Conservation (phyloP, 2,113 vertebrate genomes). For the Mastomys natalensis region DNA sequence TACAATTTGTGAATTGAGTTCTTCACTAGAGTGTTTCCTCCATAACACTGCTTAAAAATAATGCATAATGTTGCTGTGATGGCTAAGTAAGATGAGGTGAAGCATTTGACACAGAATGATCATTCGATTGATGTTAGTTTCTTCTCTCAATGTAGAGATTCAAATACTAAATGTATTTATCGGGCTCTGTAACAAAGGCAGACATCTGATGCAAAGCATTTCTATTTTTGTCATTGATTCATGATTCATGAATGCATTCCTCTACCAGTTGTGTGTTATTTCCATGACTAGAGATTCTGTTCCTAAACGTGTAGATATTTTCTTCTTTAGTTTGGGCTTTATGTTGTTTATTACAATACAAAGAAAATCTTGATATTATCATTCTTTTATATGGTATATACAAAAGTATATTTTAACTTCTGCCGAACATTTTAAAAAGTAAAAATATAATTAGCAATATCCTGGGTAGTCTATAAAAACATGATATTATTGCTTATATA, state of each 20-base stretch:
- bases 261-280: slow-evolving; percentile 55
- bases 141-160: slow-evolving; percentile 31
- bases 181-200: slow-evolving; percentile 39
- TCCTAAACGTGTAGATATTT: slow-evolving; percentile 11
- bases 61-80: not conserved
- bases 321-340: not conserved
- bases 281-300: slow-evolving; percentile 53
- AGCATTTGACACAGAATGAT: not conserved
- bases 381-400: slow-evolving; percentile 20
- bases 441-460: not conserved
- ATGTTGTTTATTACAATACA: slow-evolving; percentile 12
- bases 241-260: slow-evolving; percentile 70
- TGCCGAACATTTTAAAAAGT: slow-evolving; percentile 12
- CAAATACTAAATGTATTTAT: slow-evolving; percentile 52
- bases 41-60: not conserved
- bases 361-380: not conserved
- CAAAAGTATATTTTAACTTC: not conserved
- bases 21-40: not conserved
- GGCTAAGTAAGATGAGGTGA: slow-evolving; percentile 3
- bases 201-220: slow-evolving; percentile 58
- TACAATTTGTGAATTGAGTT: not conserved
- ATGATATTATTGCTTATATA: not conserved
- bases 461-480: not conserved
- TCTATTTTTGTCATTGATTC: slow-evolving; percentile 63
- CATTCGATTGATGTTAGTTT: slow-evolving; percentile 47